A percentile compares a stretch with the other conserved stretches of the same genome.
Conservation (phyloP, 2,797 vertebrate genomes). For the Enteromius thamalakanensis region DNA sequence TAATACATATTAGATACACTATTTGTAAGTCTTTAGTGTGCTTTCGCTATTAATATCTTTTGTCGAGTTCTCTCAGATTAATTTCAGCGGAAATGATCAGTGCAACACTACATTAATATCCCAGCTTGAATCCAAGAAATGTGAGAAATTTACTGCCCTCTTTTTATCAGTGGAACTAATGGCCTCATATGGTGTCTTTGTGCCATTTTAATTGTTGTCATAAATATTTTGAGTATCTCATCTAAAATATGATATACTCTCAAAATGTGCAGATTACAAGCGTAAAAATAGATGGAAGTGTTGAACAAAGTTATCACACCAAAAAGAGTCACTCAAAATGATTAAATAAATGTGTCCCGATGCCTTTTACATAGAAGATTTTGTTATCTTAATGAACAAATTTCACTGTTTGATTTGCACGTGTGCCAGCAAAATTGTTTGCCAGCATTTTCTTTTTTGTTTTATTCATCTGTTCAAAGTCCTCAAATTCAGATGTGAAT, state of each 20-base stretch:
- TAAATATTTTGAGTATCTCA: slow-evolving; percentile 50
- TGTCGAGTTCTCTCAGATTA: slow-evolving; percentile 34
- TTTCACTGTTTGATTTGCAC: slow-evolving; percentile 49
- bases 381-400: slow-evolving; percentile 44
- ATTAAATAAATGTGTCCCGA: slow-evolving; percentile 29
- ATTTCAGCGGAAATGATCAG: slow-evolving; percentile 46
- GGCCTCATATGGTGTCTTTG: slow-evolving; percentile 48
- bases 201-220: slow-evolving; percentile 45
- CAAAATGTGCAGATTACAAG: slow-evolving; percentile 46
- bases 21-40: slow-evolving; percentile 56
- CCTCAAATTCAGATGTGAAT: slow-evolving; percentile 61
- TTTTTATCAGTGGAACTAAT: slow-evolving; percentile 56
- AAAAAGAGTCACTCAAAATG: slow-evolving; percentile 18
- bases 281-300: slow-evolving; percentile 39
- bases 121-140: slow-evolving; percentile 46
- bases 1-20: neutral
- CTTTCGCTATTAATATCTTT: slow-evolving; percentile 18
- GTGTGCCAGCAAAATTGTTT: slow-evolving; percentile 65
- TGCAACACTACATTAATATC: slow-evolving; percentile 55
- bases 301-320: slow-evolving; percentile 38
- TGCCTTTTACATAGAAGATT: slow-evolving; percentile 21
- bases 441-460: slow-evolving; percentile 71
- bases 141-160: slow-evolving; percentile 39
- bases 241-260: slow-evolving; percentile 49
- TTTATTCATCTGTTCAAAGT: slow-evolving; percentile 68